These are phyloP conservation scores for Australoheros scitulus DNA, from an alignment of 2,113 vertebrate genomes.

Conservation along the genomic window DNA sequence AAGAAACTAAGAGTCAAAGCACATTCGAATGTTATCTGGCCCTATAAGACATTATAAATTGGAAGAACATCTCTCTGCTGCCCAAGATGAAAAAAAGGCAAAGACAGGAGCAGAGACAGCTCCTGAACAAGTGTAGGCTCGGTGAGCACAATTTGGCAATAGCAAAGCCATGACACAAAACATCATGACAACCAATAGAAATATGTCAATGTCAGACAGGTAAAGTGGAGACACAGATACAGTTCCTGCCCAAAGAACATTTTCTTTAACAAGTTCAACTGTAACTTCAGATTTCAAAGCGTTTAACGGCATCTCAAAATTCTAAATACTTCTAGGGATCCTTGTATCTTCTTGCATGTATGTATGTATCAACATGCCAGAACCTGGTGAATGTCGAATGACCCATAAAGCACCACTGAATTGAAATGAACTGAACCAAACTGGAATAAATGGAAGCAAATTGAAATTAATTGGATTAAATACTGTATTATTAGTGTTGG, in stretches of 20 bases:
- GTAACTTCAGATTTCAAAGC: neutral
- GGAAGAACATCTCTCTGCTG: neutral
- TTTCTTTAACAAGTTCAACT: neutral
- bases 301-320: neutral
- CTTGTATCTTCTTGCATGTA: neutral
- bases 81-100: neutral
- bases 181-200: neutral
- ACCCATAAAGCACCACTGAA: neutral
- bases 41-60: neutral
- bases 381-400: neutral
- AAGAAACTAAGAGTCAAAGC: neutral
- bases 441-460: neutral
- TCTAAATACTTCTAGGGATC: neutral
- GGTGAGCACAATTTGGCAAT: slow-evolving; percentile 3
- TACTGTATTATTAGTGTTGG: neutral
- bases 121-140: neutral
- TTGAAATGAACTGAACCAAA: neutral
- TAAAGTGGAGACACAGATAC: neutral
- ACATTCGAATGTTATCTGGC: neutral
- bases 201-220: neutral
- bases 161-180: neutral
- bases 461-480: neutral
- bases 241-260: neutral
- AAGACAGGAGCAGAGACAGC: neutral
- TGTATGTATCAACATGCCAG: neutral